Evolutionary conservation across 2,888 invertebrate genomes (phyloP).

Genomic region (Apotomis capreana): DNA sequence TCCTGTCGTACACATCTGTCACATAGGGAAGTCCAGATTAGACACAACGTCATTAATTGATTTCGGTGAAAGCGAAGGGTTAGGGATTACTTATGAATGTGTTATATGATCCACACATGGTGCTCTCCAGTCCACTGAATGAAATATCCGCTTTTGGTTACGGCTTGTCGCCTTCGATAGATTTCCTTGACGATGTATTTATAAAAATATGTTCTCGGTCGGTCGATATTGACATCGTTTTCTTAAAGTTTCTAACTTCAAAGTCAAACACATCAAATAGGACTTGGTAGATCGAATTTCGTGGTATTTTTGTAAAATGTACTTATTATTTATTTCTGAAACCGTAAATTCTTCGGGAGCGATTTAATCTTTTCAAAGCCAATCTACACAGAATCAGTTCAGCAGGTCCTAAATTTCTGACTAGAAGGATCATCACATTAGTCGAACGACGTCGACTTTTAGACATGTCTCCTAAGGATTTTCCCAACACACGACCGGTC

Average conservation of each 20-base stretch:
- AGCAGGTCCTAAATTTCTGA: too few relatives aligned
- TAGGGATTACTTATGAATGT: conserved; percentile 56
- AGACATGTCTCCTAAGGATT: too few relatives aligned
- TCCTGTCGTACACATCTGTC: conserved; percentile 80
- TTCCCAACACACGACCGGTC: too few relatives aligned
- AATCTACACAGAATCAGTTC: too few relatives aligned
- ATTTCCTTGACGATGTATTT: conserved; percentile 23
- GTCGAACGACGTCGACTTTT: too few relatives aligned
- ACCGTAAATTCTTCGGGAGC: too few relatives aligned
- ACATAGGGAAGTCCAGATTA: conserved; percentile 70
- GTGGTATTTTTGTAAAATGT: neutral
- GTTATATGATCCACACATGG: conserved; percentile 59
- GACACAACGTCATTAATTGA: conserved; percentile 79
- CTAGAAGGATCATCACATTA: too few relatives aligned
- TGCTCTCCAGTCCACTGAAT: conserved; percentile 43
- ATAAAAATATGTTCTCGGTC: conserved; percentile 6
- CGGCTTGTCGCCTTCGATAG: conserved; percentile 32
- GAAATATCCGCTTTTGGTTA: conserved; percentile 39
- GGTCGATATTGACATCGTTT: conserved; percentile 1
- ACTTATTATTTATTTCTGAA: neutral
- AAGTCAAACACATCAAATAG: neutral
- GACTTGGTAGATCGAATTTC: neutral
- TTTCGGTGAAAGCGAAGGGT: conserved; percentile 69
- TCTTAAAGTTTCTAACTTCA: neutral
- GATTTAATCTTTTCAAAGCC: too few relatives aligned